Evolutionary conservation across 2,888 invertebrate genomes (phyloP), one percentile per base, ranked within the genome.

Genomic region (Pseudococcus viburni): DNA sequence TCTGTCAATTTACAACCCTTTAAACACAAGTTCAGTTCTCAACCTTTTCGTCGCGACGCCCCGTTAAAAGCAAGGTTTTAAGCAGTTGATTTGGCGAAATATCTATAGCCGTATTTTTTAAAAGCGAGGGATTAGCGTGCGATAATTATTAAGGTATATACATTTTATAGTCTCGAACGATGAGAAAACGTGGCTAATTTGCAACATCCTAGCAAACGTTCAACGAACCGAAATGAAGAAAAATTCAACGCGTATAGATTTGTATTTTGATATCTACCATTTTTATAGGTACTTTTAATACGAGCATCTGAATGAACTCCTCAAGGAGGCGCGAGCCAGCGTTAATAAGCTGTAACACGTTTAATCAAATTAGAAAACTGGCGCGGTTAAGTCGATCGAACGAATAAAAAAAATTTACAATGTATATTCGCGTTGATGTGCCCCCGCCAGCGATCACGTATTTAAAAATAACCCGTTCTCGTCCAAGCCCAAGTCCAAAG

Each of bases 1-100:
- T 85, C 85, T 85, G 85, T 85, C 85, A 85, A 85, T 85, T 85
- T 85, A 85, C 64, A 85, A 85, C 85, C 85, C 64, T 85, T 85
- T 64, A 55, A 33, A 42, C 46, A 48, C 64, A 85, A n/a, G 22
- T 42, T 42, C 42, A 85, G 17, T 59, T 59, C 39, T 68, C 85
- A 85, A 85, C 73, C 73, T 73, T 73, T 73, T 73, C 7, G 11
- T 17, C 73, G 73, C 33, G 39, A 17, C 6, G 17, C 42, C 8
- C 8, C 42, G 42, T 42, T 42, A 42, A 73, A 26, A 73, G 73
- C 33, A 17, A 73, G 15, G 33, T 73, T 73, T 73, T 39, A 64
- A 64, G 73, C 73, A 73, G 73, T 73, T 73, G 73, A 73, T 73
- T 73, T 73, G 73, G 33, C 73, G 33, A 73, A 73, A 33, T 11